Evolutionary conservation across 2,888 invertebrate genomes (phyloP).

Genomic region (Aspidiotus rigidus): DNA sequence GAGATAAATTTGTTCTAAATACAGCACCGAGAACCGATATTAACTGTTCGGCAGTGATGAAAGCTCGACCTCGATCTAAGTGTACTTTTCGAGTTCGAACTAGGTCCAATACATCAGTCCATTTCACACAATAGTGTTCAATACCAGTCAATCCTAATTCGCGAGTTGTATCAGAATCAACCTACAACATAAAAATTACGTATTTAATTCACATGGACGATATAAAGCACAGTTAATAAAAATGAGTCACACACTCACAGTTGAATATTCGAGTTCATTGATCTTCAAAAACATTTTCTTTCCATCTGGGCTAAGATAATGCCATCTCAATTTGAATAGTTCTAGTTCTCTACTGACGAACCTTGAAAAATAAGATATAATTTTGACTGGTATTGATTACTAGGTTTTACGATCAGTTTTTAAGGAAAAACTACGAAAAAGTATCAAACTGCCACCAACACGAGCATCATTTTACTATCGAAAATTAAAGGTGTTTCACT

Average conservation of each 20-base stretch:
- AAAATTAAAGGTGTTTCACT: too few species aligned
- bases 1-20: slow-evolving; percentile 60
- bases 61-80: slow-evolving; percentile 72
- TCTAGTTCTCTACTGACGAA: slow-evolving; percentile 81
- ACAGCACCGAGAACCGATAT: slow-evolving; percentile 69
- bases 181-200: slow-evolving; percentile 42
- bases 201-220: too few species aligned
- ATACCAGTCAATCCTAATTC: slow-evolving; percentile 51
- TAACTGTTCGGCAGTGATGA: slow-evolving; percentile 74
- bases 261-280: slow-evolving; percentile 43
- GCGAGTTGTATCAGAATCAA: slow-evolving; percentile 59
- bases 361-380: too few species aligned
- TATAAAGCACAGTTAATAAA: too few species aligned
- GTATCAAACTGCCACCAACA: too few species aligned
- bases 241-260: too few species aligned
- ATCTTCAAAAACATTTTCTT: slow-evolving; percentile 57
- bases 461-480: too few species aligned
- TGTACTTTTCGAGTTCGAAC: slow-evolving; percentile 69
- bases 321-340: slow-evolving; percentile 71
- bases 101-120: slow-evolving; percentile 76
- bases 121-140: slow-evolving; percentile 74
- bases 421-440: too few species aligned
- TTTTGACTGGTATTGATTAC: too few species aligned
- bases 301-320: slow-evolving; percentile 53
- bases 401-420: too few species aligned